A percentile compares a stretch with the other conserved stretches of the same genome.
phyloP scores from a whole-genome alignment of 2,113 vertebrate species.

The Myotis lucifugus region DNA sequence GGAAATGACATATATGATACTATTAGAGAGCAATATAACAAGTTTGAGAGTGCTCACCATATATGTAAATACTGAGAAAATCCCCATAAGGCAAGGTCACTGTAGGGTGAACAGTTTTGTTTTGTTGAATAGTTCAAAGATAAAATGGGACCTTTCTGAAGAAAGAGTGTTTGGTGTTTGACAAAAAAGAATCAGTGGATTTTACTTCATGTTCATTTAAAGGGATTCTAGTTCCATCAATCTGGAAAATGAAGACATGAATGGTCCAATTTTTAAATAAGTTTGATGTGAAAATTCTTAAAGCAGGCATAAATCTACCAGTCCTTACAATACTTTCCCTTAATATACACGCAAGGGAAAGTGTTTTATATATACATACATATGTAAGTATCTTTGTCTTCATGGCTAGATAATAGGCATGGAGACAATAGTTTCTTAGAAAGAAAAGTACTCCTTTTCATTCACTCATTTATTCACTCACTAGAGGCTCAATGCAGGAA shows the following conservation, averaged over 20 bases:
- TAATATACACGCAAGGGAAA: neutral
- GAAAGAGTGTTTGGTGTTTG: neutral
- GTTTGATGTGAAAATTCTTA: neutral
- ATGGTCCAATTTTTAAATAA: neutral
- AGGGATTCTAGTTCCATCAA: neutral
- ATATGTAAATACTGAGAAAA: neutral
- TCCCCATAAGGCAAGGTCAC: neutral
- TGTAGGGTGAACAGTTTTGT: neutral
- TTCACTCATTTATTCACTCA: neutral
- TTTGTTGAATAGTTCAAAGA: neutral
- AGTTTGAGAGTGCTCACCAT: neutral
- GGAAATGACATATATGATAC: neutral
- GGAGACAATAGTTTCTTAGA: neutral
- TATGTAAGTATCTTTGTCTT: neutral
- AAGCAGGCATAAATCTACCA: neutral
- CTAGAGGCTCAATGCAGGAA: too few species aligned
- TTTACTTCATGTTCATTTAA: slow-evolving; percentile 9
- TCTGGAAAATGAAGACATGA: neutral
- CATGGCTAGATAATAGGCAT: neutral
- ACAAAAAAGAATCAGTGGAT: neutral
- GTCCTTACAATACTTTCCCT: neutral
- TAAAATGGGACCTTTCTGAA: neutral
- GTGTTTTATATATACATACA: neutral
- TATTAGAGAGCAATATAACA: neutral
- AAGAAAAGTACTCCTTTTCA: neutral